These are phyloP conservation scores for Panonychus citri DNA, from an alignment of 1,140 invertebrate species.

Conservation along the genomic window DNA sequence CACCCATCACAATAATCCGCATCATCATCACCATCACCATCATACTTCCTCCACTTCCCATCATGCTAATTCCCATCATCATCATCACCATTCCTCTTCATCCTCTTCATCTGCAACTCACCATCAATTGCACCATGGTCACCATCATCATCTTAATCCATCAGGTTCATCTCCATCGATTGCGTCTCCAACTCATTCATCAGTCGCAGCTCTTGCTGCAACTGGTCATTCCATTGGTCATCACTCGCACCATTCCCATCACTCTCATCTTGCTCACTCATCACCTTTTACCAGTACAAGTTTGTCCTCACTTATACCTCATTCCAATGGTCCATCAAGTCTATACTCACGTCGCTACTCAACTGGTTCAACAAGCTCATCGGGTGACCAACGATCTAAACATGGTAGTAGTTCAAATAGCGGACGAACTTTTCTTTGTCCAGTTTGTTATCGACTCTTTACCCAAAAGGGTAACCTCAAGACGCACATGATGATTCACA, in stretches of 20 bases:
- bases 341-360: not conserved
- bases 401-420: not conserved
- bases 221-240: too few species aligned
- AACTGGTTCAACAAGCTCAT: not conserved
- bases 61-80: too few species aligned
- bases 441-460: constrained; percentile 17
- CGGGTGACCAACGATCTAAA: not conserved
- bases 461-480: constrained; percentile 25
- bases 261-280: not conserved
- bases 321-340: not conserved
- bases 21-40: too few species aligned
- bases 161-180: not conserved
- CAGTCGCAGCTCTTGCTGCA: too few species aligned
- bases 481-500: constrained; percentile 32
- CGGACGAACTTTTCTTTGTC: constrained; percentile 18
- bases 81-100: too few species aligned
- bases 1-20: too few species aligned
- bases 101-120: too few species aligned
- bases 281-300: not conserved
- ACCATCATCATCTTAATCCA: not conserved
- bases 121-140: too few species aligned
- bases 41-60: too few species aligned
- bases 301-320: not conserved
- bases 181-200: too few species aligned
- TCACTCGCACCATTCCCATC: not conserved